These are phyloP conservation scores for Lithophane leautieri DNA, from an alignment of 2,888 invertebrate species.

Conservation along the genomic window DNA sequence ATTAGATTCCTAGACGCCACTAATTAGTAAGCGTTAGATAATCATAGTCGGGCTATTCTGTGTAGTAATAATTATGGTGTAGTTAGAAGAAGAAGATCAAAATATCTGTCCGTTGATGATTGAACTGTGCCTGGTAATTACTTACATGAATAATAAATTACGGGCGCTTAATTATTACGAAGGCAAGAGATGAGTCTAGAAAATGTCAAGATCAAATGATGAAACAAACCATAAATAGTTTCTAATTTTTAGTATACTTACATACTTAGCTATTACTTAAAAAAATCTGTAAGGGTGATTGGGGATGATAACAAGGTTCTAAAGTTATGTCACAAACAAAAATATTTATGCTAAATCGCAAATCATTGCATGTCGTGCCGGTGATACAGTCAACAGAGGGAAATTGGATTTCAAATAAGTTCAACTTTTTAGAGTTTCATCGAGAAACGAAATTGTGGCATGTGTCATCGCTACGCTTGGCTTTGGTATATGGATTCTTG, in stretches of 20 bases:
- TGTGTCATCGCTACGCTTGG: not conserved
- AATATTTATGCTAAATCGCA: constrained; percentile 2
- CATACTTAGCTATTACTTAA: not conserved
- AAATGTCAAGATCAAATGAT: not conserved
- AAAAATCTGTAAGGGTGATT: fast-evolving
- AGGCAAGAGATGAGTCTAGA: not conserved
- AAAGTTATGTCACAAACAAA: not conserved
- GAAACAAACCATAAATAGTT: not conserved
- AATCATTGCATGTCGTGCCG: constrained; percentile 10
- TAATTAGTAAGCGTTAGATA: not conserved
- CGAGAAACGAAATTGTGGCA: constrained; percentile 5
- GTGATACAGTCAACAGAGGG: constrained; percentile 8
- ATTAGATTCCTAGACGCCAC: not conserved
- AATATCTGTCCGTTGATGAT: not conserved
- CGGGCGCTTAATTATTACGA: not conserved
- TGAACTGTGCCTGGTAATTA: not conserved
- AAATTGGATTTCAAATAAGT: constrained; percentile 26
- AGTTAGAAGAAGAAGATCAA: not conserved
- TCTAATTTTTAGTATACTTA: not conserved
- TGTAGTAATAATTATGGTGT: constrained; percentile 1
- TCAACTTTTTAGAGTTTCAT: constrained; percentile 8
- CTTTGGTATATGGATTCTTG: not conserved
- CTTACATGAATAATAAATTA: not conserved
- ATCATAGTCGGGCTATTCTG: not conserved
- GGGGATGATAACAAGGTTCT: not conserved